A percentile compares a stretch with the other conserved stretches of the same genome.
Conservation (phyloP, 2,888 invertebrate genomes). For the Automeris io region DNA sequence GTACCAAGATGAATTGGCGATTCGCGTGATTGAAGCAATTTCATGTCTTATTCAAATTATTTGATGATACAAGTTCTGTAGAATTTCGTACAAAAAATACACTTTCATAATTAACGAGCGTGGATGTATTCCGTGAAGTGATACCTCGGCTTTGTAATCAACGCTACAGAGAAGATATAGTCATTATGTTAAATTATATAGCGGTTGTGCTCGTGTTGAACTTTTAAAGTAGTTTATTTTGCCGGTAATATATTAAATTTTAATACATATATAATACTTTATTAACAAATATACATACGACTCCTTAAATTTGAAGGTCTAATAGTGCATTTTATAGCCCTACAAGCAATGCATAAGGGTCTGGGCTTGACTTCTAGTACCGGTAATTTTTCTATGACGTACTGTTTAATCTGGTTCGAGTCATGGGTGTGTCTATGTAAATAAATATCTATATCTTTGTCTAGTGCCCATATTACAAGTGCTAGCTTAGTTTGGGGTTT, state of each 20-base stretch:
- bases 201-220: not conserved
- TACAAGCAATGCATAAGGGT: too few species aligned
- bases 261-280: too few species aligned
- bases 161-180: not conserved
- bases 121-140: constrained; percentile 1
- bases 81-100: constrained; percentile 3
- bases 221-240: not conserved
- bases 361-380: too few species aligned
- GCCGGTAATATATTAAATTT: not conserved
- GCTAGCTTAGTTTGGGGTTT: too few species aligned
- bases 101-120: constrained; percentile 7
- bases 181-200: not conserved
- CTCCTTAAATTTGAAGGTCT: too few species aligned
- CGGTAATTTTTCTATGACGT: too few species aligned
- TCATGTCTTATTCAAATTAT: constrained; percentile 41
- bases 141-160: not conserved
- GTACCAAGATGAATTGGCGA: constrained; percentile 40
- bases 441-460: too few species aligned
- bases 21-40: constrained; percentile 54
- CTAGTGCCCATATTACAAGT: too few species aligned
- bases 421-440: too few species aligned
- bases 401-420: too few species aligned
- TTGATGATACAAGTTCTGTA: constrained; percentile 39
- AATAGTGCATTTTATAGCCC: too few species aligned
- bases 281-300: too few species aligned